Base-by-base conservation (phyloP, 2,797 vertebrate genomes). In the Sphaeramia orbicularis region DNA sequence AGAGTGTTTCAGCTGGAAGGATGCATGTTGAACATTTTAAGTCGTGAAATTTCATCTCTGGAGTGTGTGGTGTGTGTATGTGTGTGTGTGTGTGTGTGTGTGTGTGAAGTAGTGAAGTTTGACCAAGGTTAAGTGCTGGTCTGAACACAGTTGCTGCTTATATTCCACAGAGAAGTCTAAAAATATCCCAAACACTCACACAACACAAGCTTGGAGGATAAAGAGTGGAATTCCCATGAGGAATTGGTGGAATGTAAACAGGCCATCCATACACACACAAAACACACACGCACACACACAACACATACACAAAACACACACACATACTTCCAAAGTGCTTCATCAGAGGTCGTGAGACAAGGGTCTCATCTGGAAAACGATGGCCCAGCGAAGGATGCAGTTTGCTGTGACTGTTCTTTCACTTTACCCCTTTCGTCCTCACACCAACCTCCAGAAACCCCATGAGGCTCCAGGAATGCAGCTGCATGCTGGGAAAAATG, bases 171-270 rank as follows among this genome's bases (percentile, higher is more conserved):
- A 79, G 62, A 55, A 47, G 53, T 59, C 77, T 81, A 80, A 81
- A 86, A 78, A 86, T 86, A 86, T 50, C 58, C 40, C 0, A 8
- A 38, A 58, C 13, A 37, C 7, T 57, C 70, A 65, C 54, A 60
- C 7, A 16, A 62, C 27, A 27, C 35, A 63, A n/a, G 18, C 11
- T 11, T 10, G 62, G 49, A 68, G 74, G 60, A 72, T 38, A 51
- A 40, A 73, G 71, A 75, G 64, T 13, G 10, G 72, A 69, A 76
- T 58, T 83, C 86, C 84, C 83, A 9, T 4, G 74, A 77, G 83
- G 80, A 83, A 83, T 86, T 65, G 59, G 27, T 49, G 86, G 88
- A 92, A 90, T 90, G 86, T 86, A 89, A 85, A 90, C 86, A 88
- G 64, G 70, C 81, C 73, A 58, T 68, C n/a, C 72, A 71, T 56